phyloP scores from a whole-genome alignment of 2,797 vertebrate species.

The Trematomus bernacchii region DNA sequence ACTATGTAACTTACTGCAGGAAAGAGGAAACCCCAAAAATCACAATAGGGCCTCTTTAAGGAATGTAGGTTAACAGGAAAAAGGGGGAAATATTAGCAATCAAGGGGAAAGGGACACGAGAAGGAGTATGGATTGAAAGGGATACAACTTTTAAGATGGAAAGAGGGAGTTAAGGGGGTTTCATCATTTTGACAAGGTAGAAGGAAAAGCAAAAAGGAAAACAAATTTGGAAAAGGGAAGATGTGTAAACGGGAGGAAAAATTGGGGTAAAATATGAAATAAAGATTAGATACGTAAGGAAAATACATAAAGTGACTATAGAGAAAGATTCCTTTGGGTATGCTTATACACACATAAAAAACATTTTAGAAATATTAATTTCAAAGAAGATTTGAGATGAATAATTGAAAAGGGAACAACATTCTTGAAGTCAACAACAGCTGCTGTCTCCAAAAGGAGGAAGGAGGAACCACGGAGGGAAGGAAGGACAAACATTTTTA shows the following conservation, averaged over 20 bases:
- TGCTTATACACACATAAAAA: too few relatives aligned
- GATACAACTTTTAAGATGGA: not conserved
- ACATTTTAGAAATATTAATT: constrained; percentile 4
- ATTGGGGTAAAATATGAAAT: not conserved
- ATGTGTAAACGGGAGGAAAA: not conserved
- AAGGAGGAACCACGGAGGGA: not conserved
- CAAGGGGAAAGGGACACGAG: constrained; percentile 23
- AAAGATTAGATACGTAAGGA: not conserved
- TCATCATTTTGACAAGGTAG: not conserved
- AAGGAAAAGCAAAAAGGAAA: not conserved
- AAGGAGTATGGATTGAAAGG: not conserved
- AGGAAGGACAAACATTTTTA: not conserved
- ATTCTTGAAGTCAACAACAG: constrained; percentile 14
- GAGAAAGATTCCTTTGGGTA: not conserved
- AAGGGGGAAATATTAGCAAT: not conserved
- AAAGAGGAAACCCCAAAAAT: too few relatives aligned
- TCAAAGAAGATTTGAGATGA: not conserved
- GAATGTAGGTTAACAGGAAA: not conserved
- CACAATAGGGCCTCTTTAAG: not conserved
- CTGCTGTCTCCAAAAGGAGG: constrained; percentile 16
- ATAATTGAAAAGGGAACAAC: not conserved
- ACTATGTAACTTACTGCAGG: too few relatives aligned
- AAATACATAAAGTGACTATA: not conserved
- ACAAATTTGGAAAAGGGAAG: not conserved
- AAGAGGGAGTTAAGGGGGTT: not conserved